Percentiles rank a stretch among this genome's conserved stretches.
Conservation (phyloP, 2,888 invertebrate genomes). For the Griposia aprilina region DNA sequence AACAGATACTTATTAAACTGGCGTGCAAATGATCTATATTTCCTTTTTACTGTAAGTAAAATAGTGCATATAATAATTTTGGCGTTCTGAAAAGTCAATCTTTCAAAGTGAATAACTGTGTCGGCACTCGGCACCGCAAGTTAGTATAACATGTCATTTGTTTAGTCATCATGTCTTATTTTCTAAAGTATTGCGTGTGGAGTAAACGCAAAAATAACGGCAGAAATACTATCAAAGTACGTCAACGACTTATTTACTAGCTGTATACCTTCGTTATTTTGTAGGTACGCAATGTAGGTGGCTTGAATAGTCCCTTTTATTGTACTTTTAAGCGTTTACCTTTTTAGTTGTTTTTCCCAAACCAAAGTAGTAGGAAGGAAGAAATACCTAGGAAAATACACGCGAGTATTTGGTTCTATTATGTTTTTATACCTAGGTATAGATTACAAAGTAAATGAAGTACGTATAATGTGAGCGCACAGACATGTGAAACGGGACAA, state of each 20-base stretch:
- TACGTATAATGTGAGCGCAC: conserved; percentile 22
- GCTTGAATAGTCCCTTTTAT: not conserved
- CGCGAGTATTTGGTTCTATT: not conserved
- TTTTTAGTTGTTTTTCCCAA: not conserved
- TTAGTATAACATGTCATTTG: conserved; percentile 16
- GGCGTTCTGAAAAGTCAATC: not conserved
- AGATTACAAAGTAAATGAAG: conserved; percentile 13
- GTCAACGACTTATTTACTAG: conserved; percentile 12
- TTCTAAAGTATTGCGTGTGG: conserved; percentile 22
- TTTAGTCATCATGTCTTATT: conserved; percentile 12
- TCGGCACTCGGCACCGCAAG: not conserved
- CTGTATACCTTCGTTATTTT: conserved; percentile 6
- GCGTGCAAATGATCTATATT: not conserved
- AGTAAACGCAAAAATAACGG: conserved; percentile 15
- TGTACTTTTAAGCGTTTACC: not conserved
- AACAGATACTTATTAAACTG: not conserved
- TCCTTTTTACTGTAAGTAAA: not conserved
- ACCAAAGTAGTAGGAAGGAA: not conserved
- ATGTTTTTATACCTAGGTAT: not conserved
- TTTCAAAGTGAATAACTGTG: conserved; percentile 8
- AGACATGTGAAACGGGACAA: conserved; percentile 75
- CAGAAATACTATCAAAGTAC: conserved; percentile 3
- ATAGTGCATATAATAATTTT: not conserved
- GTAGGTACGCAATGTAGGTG: not conserved
- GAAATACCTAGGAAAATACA: not conserved